Evolutionary conservation across 2,888 invertebrate genomes (phyloP).

Genomic region (Oasisia sp.): DNA sequence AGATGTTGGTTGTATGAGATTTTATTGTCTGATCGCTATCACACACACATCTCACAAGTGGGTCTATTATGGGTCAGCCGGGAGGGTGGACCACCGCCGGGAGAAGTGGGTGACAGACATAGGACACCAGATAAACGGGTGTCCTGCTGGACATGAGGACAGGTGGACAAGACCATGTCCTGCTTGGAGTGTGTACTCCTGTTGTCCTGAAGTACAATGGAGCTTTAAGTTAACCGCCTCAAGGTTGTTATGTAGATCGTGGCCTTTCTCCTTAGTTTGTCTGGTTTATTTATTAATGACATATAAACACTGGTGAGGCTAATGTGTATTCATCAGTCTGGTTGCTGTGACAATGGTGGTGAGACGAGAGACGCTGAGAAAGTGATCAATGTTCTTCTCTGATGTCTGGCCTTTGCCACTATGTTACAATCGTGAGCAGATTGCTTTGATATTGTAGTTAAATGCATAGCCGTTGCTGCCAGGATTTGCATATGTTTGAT

Average conservation of each 20-base stretch:
- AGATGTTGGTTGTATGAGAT: not conserved
- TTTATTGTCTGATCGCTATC: constrained; percentile 5
- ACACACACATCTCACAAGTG: not conserved
- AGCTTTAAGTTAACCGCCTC: not conserved
- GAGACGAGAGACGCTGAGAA: not conserved
- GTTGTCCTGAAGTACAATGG: not conserved
- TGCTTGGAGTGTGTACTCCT: not conserved
- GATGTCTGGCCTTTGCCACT: not conserved
- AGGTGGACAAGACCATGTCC: not conserved
- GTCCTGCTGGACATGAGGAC: not conserved
- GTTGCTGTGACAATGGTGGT: not conserved
- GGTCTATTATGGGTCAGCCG: not conserved
- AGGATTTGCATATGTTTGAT: not conserved
- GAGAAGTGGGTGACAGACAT: not conserved
- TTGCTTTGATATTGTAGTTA: not conserved
- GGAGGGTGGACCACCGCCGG: too few relatives aligned
- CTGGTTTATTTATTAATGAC: constrained; percentile 5
- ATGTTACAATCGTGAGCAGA: not conserved
- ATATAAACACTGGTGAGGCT: not conserved
- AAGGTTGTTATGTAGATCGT: not conserved
- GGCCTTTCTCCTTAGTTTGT: not conserved
- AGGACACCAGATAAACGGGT: not conserved
- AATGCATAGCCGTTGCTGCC: not conserved
- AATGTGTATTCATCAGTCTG: constrained; percentile 7
- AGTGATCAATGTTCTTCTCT: not conserved